Percentiles rank a stretch among this genome's conserved stretches.
Conservation (phyloP, 2,113 vertebrate genomes). For the Neogobius melanostomus region DNA sequence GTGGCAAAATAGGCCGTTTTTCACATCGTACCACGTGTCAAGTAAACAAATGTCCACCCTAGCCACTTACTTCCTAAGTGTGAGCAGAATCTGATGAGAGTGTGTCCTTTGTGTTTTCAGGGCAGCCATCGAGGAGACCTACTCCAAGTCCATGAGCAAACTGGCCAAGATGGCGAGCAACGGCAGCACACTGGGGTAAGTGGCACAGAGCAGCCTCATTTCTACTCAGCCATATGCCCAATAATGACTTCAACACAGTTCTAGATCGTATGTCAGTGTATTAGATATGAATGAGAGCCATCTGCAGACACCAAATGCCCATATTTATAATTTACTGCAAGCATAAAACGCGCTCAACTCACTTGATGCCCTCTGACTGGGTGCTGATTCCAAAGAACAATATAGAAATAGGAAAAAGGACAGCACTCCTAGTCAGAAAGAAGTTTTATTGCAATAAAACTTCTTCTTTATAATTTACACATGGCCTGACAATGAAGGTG, state of each 20-base stretch:
- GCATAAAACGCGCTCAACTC: too few species aligned
- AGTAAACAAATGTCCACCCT: too few species aligned
- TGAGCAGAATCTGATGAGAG: background rate
- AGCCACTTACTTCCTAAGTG: background rate
- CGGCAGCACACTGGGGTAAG: conserved; percentile 88
- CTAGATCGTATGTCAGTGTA: conserved; percentile 40
- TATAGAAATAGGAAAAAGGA: too few species aligned
- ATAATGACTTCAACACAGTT: conserved; percentile 7
- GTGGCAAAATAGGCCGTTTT: too few species aligned
- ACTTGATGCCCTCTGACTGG: too few species aligned
- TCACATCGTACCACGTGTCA: too few species aligned
- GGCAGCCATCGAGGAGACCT: conserved; percentile 90
- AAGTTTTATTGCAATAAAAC: too few species aligned
- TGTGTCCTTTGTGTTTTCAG: conserved; percentile 63
- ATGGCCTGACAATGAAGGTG: background rate
- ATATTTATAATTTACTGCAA: conserved; percentile 30
- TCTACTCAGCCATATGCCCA: background rate
- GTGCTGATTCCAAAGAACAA: too few species aligned
- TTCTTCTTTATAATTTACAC: conserved; percentile 26
- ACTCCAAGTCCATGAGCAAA: conserved; percentile 95
- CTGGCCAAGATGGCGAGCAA: conserved; percentile 91
- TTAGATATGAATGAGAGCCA: conserved; percentile 57
- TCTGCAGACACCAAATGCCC: conserved; percentile 52
- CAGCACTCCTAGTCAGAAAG: too few species aligned
- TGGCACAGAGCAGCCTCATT: background rate